Evolutionary conservation across 2,888 invertebrate genomes (phyloP), one percentile per base, ranked within the genome.

Genomic region (Orgyia antiqua): DNA sequence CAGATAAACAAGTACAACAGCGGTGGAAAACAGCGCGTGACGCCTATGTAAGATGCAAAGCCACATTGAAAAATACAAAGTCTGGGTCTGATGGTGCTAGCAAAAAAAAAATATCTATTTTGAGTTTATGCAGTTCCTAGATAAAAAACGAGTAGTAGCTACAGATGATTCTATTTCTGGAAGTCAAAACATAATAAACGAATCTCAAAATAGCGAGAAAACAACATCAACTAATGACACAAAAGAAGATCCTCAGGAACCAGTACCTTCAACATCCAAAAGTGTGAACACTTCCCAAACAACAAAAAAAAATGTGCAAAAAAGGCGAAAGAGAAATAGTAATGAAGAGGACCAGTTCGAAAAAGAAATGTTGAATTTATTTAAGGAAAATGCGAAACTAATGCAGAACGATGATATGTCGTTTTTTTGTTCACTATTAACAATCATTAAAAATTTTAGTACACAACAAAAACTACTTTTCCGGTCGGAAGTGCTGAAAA

Each of bases 391-490:
- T 4, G 4, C 15, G 4, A 4, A 15, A 15, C 7, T 15, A 4
- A 13, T 12, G 13, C 24, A 12, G 7, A 12, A 8, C 3, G 19
- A 20, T n/a, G 19, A 20, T n/a, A 4, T 20, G 19, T 4, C 19
- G 3, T 20, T 20, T 20, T 20, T 20, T n/a, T 4, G 3, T 20
- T 20, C 42, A 39, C 44, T 51, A 12, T 45, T 42, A 33, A 45
- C 50, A 42, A 36, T 40, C 24, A 36, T 40, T 36, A 40, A 34
- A 35, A 39, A 30, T 31, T 48, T 48, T 36, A 42, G 46, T 49
- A 4, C 42, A 29, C 42, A 15, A 42, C 43, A 46, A 49, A 49
- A 43, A 34, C 27, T 51, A 27, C 30, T 51, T 38, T 49, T 53
- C 45, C 23, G 51, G 10, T 51, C 53, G 13, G 49, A 47, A 50